Evolutionary conservation across 2,888 invertebrate genomes (phyloP), one percentile per base, ranked within the genome.

Genomic region (Augochlorella aurata): DNA sequence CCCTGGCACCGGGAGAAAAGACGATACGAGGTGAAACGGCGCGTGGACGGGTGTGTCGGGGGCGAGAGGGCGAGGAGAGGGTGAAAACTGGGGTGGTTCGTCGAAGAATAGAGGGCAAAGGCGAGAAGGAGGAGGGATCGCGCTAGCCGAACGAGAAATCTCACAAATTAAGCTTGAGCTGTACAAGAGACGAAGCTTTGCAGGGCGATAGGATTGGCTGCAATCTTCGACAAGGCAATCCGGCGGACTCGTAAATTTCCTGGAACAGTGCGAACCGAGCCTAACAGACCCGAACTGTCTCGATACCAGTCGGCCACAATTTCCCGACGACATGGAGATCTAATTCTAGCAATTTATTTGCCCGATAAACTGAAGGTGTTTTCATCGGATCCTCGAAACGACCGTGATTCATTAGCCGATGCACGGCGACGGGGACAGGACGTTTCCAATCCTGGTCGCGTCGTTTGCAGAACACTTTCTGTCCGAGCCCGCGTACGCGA

Each of bases 181-280:
- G 83, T 82, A 82, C 82, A 80, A 77, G 83, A 82, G 78, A 86
- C 86, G 91, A 86, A 88, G 89, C 89, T 91, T 87, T 86, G 88
- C 84, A 79, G 63, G 74, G 86, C 86, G 87, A 87, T 89, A 90
- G 90, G 89, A 91, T 90, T 91, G 90, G 88, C 89, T 89, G 90
- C 90, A 92, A 92, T 93, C 91, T 92, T 91, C 91, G 90, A 84
- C 87, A 88, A 86, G 85, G 90, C 92, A 91, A 91, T 92, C 90
- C 89, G 87, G 87, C 83, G 77, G 79, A 88, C 84, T 86, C 89
- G 88, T 91, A 92, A 91, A 92, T 92, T 91, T 91, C 89, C 85
- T 77, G 82, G 85, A 85, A 87, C 84, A 87, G 81, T 49, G 79
- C 76, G 81, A 79, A 65, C 74, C 77, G 74, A 79, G 86, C 82